Conservation (phyloP, 2,113 vertebrate species). For the Lichenostomus cassidix region DNA sequence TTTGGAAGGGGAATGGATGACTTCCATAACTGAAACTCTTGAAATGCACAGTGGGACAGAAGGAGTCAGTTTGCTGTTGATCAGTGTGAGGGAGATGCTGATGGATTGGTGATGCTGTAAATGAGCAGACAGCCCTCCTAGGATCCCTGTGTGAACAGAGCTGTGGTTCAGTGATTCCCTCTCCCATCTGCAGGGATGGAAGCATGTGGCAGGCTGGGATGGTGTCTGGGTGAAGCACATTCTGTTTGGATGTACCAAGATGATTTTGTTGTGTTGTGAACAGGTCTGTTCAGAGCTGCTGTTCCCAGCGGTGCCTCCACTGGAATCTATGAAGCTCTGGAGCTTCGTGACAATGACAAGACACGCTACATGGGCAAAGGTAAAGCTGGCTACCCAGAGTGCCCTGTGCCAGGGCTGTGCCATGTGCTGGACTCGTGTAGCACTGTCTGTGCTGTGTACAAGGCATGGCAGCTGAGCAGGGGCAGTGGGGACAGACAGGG, state of each 20-base stretch:
- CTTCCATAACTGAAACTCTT: neutral
- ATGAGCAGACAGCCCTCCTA: neutral
- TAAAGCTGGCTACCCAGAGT: neutral
- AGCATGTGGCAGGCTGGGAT: neutral
- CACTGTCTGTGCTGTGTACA: fast-evolving
- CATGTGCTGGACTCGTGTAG: fast-evolving
- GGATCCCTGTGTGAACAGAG: neutral
- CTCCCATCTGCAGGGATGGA: neutral
- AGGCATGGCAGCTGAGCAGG: neutral
- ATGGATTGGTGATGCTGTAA: neutral
- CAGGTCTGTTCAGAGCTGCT: conserved; percentile 95
- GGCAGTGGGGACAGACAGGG: fast-evolving
- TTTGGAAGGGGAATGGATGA: neutral
- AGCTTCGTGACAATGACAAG: conserved; percentile 98
- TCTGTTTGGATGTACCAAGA: neutral
- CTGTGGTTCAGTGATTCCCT: neutral
- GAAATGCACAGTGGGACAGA: neutral
- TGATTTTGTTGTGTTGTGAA: neutral
- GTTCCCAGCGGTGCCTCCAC: conserved; percentile 97
- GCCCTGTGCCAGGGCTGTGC: neutral
- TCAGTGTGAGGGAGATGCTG: neutral
- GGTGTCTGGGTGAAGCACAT: neutral
- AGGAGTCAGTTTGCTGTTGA: neutral
- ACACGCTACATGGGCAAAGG: conserved; percentile 97
- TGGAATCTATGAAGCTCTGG: conserved; percentile 96